Base-by-base conservation (phyloP, 30 jellyfish, hydroid and myxozoan species). In the Cassiopea andromeda region DNA sequence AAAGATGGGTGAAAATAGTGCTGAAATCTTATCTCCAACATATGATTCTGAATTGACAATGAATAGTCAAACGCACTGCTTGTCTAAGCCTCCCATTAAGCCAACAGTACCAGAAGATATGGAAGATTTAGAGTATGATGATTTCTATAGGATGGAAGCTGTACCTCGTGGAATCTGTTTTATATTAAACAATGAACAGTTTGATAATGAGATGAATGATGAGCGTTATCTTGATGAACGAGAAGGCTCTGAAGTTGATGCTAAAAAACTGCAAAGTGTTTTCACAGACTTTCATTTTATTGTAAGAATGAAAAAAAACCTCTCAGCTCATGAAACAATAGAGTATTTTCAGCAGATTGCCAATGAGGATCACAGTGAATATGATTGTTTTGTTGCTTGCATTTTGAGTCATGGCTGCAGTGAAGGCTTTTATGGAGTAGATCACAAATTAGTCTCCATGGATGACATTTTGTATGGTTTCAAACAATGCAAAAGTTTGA, bases 151-250 rank as follows among this genome's bases (percentile, higher is more conserved):
- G 7, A 87, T 87, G 94, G 73, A 27, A 12, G 78, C 77, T 15
- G 86, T 75, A 4, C 90, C 90, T 27, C 82, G 60, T 1, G 94
- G 94, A 60, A 54, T 58, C 15, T 87, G 94, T 76, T 27, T 87
- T 49, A 73, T 87, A 0, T 50, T 87, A 8, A 78, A 64, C 82
- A 87, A 77, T 78, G 90, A 69, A 49, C 74, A 69, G 18, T 78
- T 77, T 77, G 5, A 66, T 47, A 15, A 45, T 2, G 38, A 46
- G 1, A 2, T 46, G 9, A 61, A 76, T 1, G 9, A 10, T 1
- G 85, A 49, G 3, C 46, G 48, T 18, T 60, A 68, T 17, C 59
- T 77, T 8, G 46, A 43, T 1, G 78, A 77, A 12, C 48, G 89
- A 17, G 80, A 48, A 66, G 94, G 89, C 16, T 19, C 70, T 19